phyloP scores from a whole-genome alignment of 2,888 invertebrate species.

The Metalampra italica region DNA sequence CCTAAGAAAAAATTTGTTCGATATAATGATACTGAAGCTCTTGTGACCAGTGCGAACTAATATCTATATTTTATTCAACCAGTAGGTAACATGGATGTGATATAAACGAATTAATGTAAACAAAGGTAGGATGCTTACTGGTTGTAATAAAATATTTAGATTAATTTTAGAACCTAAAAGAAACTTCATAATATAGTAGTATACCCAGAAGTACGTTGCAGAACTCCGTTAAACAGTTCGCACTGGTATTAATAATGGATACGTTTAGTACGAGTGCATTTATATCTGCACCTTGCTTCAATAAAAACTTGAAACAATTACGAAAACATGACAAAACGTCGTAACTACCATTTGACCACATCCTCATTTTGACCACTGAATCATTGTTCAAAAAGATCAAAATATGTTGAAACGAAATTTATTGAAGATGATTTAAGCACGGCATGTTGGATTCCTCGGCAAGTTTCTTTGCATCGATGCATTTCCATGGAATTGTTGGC shows the following conservation, averaged over 20 bases:
- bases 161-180: neutral
- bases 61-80: too few species aligned
- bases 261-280: constrained; percentile 30
- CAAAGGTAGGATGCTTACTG: too few species aligned
- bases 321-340: constrained; percentile 49
- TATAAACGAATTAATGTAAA: too few species aligned
- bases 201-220: neutral
- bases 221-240: constrained; percentile 11
- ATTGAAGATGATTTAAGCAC: constrained; percentile 52
- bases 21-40: too few species aligned
- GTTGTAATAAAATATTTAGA: too few species aligned
- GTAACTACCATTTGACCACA: constrained; percentile 49
- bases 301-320: constrained; percentile 77
- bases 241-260: constrained; percentile 12
- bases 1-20: too few species aligned
- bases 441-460: constrained; percentile 63
- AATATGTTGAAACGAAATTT: constrained; percentile 43
- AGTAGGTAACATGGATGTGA: too few species aligned
- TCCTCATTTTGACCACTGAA: constrained; percentile 59
- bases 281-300: constrained; percentile 72
- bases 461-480: constrained; percentile 66
- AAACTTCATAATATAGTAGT: neutral
- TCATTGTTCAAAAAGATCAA: constrained; percentile 52
- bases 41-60: too few species aligned
- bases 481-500: constrained; percentile 74